A percentile compares a stretch with the other conserved stretches of the same genome.
These are phyloP conservation scores for Cassiopea xamachana DNA, from an alignment of 30 jellyfish, hydroid and myxozoan genomes.

Conservation along the genomic window DNA sequence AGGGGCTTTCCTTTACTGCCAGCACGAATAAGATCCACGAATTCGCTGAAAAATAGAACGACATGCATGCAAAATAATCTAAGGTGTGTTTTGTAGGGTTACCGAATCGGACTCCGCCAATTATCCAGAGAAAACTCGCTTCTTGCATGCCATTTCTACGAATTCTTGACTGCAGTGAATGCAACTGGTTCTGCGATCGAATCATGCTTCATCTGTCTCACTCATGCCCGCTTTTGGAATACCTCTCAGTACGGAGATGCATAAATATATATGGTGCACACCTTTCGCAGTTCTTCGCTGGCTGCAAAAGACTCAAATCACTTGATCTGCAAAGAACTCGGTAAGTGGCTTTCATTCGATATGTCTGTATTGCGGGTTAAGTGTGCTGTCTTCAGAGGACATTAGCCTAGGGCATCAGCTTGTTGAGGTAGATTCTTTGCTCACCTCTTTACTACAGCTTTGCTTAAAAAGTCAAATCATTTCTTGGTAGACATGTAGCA, in stretches of 20 bases:
- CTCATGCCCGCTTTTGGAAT: constrained; percentile 19
- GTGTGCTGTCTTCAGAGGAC: too few relatives aligned
- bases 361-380: too few relatives aligned
- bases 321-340: constrained; percentile 50
- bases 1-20: too few relatives aligned
- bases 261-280: constrained; percentile 26
- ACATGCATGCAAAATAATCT: neutral
- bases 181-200: constrained; percentile 58
- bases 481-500: too few relatives aligned
- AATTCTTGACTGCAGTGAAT: constrained; percentile 56
- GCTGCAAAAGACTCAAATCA: constrained; percentile 35
- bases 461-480: too few relatives aligned
- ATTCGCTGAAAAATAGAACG: too few relatives aligned
- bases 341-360: neutral
- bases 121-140: constrained; percentile 5
- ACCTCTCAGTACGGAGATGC: constrained; percentile 41
- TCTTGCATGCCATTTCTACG: constrained; percentile 42
- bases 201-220: constrained; percentile 28
- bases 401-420: too few relatives aligned
- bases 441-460: too few relatives aligned
- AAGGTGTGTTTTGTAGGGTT: neutral
- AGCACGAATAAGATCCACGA: too few relatives aligned
- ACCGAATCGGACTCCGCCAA: neutral
- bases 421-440: too few relatives aligned
- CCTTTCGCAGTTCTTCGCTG: constrained; percentile 7